Base-by-base conservation (phyloP, 2,888 invertebrate species). In the Sesia apiformis region DNA sequence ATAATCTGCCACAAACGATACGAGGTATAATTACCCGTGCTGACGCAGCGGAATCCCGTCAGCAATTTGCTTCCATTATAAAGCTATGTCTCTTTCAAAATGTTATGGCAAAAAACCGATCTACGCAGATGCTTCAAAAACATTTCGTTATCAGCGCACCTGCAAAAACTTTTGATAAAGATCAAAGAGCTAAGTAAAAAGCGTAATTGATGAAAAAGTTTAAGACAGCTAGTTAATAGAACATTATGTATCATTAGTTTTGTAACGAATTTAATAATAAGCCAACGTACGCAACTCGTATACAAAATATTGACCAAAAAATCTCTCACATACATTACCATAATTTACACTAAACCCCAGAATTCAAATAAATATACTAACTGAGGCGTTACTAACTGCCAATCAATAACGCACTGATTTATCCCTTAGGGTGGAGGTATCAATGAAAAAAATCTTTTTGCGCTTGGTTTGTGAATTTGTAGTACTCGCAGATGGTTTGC, bases 331-430 rank as follows among this genome's bases (percentile, higher is more conserved):
- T 66, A 69, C 57, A 75, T 74, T 75, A 77, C 54, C 64, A 64
- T 74, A 71, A 70, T 68, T 66, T 63, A 61, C 57, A 58, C 65
- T 63, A 66, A 60, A 66, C 73, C 73, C 65, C 56, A 61, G 65
- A 74, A 79, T 76, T 42, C 5, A 3, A 50, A 50, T 7, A 50
- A 76, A 73, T 64, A 74, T 70, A 81, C 80, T 73, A 81, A 73
- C 73, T 72, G 71, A 76, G 81, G 84, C 85, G 84, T 81, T 73
- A 73, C 83, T 83, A 84, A 84, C 84, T 78, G 73, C 78, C 85
- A 84, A 85, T 85, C 84, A 85, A 84, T 85, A 82, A 78, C 81
- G 67, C 23, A 77, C 79, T 80, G 84, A 86, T 84, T 84, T 84
- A 84, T 85, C 67, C 75, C 71, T 69, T 53, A 72, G 77, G 82